Conservation (phyloP, 2,888 invertebrate species). For the Torymus texanus region DNA sequence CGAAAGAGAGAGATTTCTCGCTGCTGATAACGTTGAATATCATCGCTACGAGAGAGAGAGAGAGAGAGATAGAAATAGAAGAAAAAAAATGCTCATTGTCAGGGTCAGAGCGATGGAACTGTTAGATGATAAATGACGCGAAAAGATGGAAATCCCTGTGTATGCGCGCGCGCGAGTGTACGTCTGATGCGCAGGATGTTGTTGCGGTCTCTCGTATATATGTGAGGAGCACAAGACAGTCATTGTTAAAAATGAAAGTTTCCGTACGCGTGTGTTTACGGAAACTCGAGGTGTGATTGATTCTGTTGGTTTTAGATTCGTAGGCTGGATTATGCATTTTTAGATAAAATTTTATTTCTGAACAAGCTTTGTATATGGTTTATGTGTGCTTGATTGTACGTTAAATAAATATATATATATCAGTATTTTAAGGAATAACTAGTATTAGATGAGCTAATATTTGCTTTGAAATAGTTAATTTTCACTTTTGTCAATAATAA, state of each 20-base stretch:
- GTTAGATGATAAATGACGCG: constrained; percentile 35
- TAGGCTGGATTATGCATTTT: background rate
- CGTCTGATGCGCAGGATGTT: background rate
- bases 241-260: constrained; percentile 32
- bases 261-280: background rate
- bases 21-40: constrained; percentile 17
- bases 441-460: no score
- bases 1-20: background rate
- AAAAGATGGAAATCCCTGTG: constrained; percentile 44
- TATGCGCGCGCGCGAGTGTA: background rate
- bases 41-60: background rate
- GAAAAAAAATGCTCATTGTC: constrained; percentile 37
- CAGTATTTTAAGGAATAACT: no score
- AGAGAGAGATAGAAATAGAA: no score
- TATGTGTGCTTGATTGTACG: no score
- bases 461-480: no score
- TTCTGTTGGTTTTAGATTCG: no score
- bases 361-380: no score
- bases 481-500: no score
- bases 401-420: no score
- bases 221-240: constrained; percentile 2
- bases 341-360: no score
- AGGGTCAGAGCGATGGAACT: constrained; percentile 35
- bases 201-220: background rate
- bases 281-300: no score